phyloP scores from a whole-genome alignment of 2,113 vertebrate genomes.

The Calonectris borealis region DNA sequence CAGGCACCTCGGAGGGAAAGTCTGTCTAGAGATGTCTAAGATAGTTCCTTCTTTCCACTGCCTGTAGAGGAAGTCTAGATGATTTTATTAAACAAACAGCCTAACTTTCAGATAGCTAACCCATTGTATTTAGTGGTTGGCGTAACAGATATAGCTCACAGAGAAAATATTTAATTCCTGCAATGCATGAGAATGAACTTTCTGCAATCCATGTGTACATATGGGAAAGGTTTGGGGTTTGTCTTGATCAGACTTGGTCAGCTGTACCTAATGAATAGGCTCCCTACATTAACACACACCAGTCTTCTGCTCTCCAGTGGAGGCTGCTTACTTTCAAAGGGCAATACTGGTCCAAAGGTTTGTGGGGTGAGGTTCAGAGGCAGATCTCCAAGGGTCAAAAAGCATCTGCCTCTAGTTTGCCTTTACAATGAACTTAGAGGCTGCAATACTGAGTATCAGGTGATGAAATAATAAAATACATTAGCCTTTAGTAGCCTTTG shows the following conservation, averaged over 20 bases:
- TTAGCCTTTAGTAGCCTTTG: neutral
- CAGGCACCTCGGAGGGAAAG: neutral
- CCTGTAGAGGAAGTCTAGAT: neutral
- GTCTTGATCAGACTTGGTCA: neutral
- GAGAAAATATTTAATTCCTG: neutral
- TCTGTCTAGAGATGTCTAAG: slow-evolving; percentile 7
- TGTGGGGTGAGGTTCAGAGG: neutral
- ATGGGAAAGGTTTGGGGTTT: neutral
- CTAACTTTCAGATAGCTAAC: neutral
- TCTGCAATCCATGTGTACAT: neutral
- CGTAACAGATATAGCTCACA: neutral
- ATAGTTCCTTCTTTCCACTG: neutral
- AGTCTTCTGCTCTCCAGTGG: neutral
- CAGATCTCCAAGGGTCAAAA: neutral
- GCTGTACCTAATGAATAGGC: neutral
- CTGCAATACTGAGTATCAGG: neutral
- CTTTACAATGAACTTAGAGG: neutral
- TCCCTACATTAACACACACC: neutral
- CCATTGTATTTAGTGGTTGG: neutral
- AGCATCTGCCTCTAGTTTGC: neutral
- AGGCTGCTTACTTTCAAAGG: neutral
- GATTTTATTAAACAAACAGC: neutral
- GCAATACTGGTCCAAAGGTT: neutral
- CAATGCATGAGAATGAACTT: neutral
- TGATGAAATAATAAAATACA: neutral